These are phyloP conservation scores for Perizoma flavofasciatum DNA, from an alignment of 2,888 invertebrate species.

Conservation along the genomic window DNA sequence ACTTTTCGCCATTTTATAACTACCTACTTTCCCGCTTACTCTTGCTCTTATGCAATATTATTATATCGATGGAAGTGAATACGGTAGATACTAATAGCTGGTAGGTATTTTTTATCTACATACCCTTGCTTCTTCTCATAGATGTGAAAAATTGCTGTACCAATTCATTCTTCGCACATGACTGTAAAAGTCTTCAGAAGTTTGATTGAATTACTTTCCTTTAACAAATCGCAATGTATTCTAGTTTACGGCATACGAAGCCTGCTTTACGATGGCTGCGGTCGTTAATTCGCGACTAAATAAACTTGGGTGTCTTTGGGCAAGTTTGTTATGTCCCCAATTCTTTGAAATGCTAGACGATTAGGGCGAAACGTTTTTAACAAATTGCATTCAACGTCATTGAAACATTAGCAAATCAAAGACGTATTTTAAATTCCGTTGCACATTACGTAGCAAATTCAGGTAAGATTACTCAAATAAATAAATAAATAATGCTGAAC, in stretches of 20 bases:
- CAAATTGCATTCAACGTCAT: no score
- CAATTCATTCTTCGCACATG: background rate
- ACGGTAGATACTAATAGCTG: no score
- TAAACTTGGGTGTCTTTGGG: slow-evolving; percentile 47
- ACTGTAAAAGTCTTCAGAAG: slow-evolving; percentile 19
- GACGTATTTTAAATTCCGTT: slow-evolving; percentile 5
- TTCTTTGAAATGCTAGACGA: slow-evolving; percentile 25
- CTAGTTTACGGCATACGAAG: slow-evolving; percentile 50
- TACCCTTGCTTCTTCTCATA: background rate
- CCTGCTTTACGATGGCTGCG: slow-evolving; percentile 50
- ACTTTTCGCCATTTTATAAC: no score
- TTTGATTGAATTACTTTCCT: slow-evolving; percentile 36
- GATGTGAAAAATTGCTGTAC: slow-evolving; percentile 6
- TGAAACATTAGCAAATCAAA: background rate
- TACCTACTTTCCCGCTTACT: no score
- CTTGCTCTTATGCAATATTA: no score
- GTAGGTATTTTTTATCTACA: background rate
- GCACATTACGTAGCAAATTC: slow-evolving; percentile 6
- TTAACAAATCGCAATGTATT: slow-evolving; percentile 48
- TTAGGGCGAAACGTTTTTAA: slow-evolving; percentile 7
- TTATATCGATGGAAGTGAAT: no score
- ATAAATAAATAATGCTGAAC: no score
- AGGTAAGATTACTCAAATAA: no score
- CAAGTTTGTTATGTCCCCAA: slow-evolving; percentile 48
- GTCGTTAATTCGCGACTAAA: slow-evolving; percentile 57